Base-by-base conservation (phyloP, 2,888 invertebrate genomes). In the Malthinus seriepunctatus region DNA sequence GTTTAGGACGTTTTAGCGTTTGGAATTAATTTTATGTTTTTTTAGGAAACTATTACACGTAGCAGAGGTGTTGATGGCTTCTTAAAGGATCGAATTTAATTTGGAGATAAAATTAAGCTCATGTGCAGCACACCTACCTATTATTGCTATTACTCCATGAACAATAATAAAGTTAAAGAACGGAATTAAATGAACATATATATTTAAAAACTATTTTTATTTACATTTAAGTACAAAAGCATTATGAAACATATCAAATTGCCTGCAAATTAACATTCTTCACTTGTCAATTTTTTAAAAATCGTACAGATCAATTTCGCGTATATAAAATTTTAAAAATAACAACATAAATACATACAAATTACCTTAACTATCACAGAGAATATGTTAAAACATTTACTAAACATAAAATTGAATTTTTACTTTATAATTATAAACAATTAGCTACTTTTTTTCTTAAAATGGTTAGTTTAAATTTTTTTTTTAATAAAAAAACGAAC, bases 281-380 rank as follows among this genome's bases (percentile, higher is more conserved):
- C 23, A n/a, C 11, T 15, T n/a, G n/a, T 15, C 12, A 42, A 42
- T 8, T 9, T 14, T 23, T 23, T 15, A 2, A 6, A 38, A 42
- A 15, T 42, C 23, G 14, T 15, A 23, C 39, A 42, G 2, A 42
- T 15, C 15, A 42, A 42, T 42, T 42, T 42, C 15, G 23, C 12
- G 39, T 15, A 42, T 42, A 42, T 14, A 42, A 42, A 42, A 42
- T 42, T 42, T 42, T 35, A 15, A n/a, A 9, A 42, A 15, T 42
- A 42, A 42, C 23, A 42, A 42, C 39, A 42, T 42, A 42, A 42
- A 42, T 42, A 42, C 39, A 42, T 42, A 15, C 39, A 15, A 14
- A 14, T 42, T 42, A 14, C 23, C 23, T 42, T 42, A 42, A n/a
- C 39, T 42, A 42, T 42, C 39, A 42, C 39, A 42, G 39, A 42